These are phyloP conservation scores for Callopanchax toddi DNA, from an alignment of 2,113 vertebrate species.

Conservation along the genomic window DNA sequence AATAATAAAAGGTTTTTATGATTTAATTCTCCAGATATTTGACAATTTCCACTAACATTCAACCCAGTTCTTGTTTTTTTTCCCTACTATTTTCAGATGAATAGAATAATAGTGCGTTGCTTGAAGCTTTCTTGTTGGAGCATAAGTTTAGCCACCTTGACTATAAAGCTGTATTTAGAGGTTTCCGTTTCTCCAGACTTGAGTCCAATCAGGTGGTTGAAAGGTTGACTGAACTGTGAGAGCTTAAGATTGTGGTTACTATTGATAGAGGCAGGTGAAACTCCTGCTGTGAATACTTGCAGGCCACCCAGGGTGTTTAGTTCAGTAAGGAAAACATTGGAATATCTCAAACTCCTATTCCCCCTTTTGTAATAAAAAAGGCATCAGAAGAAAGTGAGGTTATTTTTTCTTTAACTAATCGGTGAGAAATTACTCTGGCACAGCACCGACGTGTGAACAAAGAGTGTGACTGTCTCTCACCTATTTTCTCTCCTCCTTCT, in stretches of 20 bases:
- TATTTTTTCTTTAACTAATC: constrained; percentile 21
- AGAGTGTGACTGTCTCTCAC: constrained; percentile 71
- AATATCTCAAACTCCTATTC: background rate
- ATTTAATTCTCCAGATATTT: too few relatives aligned
- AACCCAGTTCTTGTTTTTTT: too few relatives aligned
- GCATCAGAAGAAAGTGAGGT: constrained; percentile 1
- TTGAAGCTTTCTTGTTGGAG: too few relatives aligned
- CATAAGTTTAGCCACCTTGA: background rate
- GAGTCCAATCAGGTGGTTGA: constrained; percentile 46
- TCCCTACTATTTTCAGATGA: too few relatives aligned
- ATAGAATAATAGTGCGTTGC: too few relatives aligned
- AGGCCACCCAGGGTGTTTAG: constrained; percentile 1
- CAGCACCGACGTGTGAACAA: constrained; percentile 60
- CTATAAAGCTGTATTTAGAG: constrained; percentile 9
- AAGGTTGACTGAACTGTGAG: constrained; percentile 35
- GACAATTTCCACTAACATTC: too few relatives aligned
- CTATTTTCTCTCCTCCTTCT: constrained; percentile 50
- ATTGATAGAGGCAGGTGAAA: constrained; percentile 13
- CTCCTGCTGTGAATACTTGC: background rate
- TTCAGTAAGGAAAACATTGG: background rate
- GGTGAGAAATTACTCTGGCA: constrained; percentile 23
- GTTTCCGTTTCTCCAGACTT: constrained; percentile 34
- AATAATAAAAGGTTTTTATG: too few relatives aligned
- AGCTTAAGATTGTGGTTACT: constrained; percentile 39
- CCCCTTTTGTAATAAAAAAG: constrained; percentile 9